These are phyloP conservation scores for Venustaconcha ellipsiformis DNA, from an alignment of 1,140 invertebrate genomes.

Conservation along the genomic window DNA sequence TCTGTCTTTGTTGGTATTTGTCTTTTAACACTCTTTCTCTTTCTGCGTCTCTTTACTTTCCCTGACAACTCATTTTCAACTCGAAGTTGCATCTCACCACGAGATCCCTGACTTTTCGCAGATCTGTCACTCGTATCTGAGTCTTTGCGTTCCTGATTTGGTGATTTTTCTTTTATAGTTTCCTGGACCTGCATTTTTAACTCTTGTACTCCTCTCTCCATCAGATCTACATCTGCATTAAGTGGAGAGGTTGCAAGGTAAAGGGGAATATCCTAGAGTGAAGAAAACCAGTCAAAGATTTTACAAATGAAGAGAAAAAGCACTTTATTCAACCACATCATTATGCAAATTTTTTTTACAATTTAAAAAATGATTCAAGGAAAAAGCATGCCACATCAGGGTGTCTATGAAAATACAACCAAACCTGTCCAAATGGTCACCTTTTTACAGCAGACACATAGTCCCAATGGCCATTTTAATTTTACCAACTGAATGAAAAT, in stretches of 20 bases:
- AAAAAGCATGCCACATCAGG: not conserved
- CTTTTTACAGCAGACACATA: too few relatives aligned
- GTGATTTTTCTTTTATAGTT: constrained; percentile 11
- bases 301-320: not conserved
- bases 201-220: constrained; percentile 58
- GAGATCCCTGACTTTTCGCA: constrained; percentile 14
- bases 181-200: constrained; percentile 39
- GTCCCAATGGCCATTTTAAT: too few relatives aligned
- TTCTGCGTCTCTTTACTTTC: constrained; percentile 31
- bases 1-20: constrained; percentile 33
- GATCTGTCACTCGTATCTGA: constrained; percentile 11
- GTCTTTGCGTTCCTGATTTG: constrained; percentile 8
- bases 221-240: constrained; percentile 46
- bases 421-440: too few relatives aligned
- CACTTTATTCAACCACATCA: not conserved
- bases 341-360: not conserved
- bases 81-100: constrained; percentile 21
- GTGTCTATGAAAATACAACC: too few relatives aligned
- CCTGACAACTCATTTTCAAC: constrained; percentile 15
- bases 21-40: constrained; percentile 44
- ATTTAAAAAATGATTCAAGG: not conserved
- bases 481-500: too few relatives aligned
- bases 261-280: constrained; percentile 57
- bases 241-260: constrained; percentile 70
- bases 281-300: constrained; percentile 14